Base-by-base conservation (phyloP, 2,888 invertebrate genomes). In the Melanotus villosus region DNA sequence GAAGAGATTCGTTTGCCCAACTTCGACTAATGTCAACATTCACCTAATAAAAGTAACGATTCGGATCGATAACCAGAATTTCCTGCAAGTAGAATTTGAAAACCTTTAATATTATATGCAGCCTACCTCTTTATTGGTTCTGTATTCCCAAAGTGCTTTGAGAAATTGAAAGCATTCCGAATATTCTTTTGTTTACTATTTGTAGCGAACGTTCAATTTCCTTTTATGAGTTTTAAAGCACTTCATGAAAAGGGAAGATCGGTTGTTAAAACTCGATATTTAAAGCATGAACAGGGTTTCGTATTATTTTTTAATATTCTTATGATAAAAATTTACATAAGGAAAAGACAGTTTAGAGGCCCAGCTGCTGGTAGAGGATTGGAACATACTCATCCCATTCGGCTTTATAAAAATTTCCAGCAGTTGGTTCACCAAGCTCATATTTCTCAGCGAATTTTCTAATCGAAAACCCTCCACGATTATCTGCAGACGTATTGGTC, bases 191-290 rank as follows among this genome's bases (percentile, higher is more conserved):
- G 45, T 45, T 45, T 45, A 45, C 45, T 21, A 1, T 45, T 21
- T 45, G 21, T n/a, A 45, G 19, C 19, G 45, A 45, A 45, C 45
- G 21, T 45, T 45, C 45, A 45, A 45, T 45, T 45, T 45, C 45
- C 45, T 45, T 45, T 45, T 45, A 45, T 45, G 45, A 45, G 45
- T 45, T 45, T 9, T 10, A 45, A 45, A 45, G 18, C 3, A 41
- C 12, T 10, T 7, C 41, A 41, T 21, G 41, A 45, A 45, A 45
- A 21, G 16, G n/a, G 16, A 19, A 45, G 16, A 21, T 21, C 45
- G 21, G 16, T 21, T 38, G 38, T 38, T 45, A 16, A 45, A 45
- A 41, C 16, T 10, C 10, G 19, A 45, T 16, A 41, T 7, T 18
- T 5, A 41, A 41, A 41, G 41, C 32, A 9, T 10, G 32, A n/a